A percentile compares a stretch with the other conserved stretches of the same genome.
Conservation (phyloP, 2,888 invertebrate species). For the Torymus auratus region DNA sequence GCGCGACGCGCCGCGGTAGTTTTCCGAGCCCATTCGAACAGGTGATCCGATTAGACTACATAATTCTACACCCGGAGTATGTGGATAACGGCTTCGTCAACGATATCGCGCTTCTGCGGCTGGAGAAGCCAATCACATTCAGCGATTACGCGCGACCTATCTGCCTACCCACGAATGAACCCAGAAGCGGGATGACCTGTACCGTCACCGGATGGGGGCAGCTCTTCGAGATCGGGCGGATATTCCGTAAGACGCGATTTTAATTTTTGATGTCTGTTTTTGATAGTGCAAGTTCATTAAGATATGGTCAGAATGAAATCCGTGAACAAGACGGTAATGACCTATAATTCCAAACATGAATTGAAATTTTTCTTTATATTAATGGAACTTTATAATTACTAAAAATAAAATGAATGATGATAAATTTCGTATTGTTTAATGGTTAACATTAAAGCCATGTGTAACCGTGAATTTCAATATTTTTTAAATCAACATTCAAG, state of each 20-base stretch:
- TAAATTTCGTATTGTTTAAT: too few relatives aligned
- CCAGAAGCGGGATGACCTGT: conserved; percentile 83
- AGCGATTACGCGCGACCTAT: conserved; percentile 83
- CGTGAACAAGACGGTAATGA: too few relatives aligned
- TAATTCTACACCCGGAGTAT: conserved; percentile 86
- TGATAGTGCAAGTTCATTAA: too few relatives aligned
- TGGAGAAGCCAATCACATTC: conserved; percentile 80
- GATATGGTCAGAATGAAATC: too few relatives aligned
- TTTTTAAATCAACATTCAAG: too few relatives aligned
- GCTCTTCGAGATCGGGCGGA: conserved; percentile 86
- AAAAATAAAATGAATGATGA: too few relatives aligned
- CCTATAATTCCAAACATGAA: too few relatives aligned
- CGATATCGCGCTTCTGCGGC: conserved; percentile 85
- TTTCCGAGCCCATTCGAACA: conserved; percentile 88
- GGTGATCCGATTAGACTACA: conserved; percentile 81
- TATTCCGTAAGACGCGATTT: conserved; percentile 83
- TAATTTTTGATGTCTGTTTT: too few relatives aligned
- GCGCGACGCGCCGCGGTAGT: conserved; percentile 85
- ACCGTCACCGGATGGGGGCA: conserved; percentile 91
- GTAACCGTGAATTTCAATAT: too few relatives aligned
- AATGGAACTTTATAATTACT: too few relatives aligned
- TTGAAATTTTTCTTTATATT: too few relatives aligned
- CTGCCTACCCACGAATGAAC: conserved; percentile 81
- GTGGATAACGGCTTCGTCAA: conserved; percentile 87
- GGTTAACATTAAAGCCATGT: too few relatives aligned